Percentiles rank a stretch among this genome's conserved stretches.
Conservation (phyloP, 2,888 invertebrate species). For the Agrochola lychnidis region DNA sequence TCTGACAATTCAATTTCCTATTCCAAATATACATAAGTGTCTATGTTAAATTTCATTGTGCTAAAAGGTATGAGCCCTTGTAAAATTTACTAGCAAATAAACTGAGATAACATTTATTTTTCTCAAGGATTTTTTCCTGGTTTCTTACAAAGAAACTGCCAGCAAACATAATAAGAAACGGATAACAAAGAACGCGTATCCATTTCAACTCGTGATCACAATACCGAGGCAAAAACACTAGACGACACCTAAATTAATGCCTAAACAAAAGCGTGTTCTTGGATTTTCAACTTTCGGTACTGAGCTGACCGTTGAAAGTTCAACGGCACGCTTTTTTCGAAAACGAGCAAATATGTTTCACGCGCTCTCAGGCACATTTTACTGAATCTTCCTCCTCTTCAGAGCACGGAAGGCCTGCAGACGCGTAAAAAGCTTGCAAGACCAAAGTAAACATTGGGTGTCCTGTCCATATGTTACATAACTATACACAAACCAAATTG, state of each 20-base stretch:
- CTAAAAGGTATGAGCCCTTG: no score
- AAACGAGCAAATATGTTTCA: neutral
- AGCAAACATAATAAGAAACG: slow-evolving; percentile 23
- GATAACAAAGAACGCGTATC: slow-evolving; percentile 22
- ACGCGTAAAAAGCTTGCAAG: slow-evolving; percentile 11
- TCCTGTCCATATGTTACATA: no score
- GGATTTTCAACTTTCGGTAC: neutral
- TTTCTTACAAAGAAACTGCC: neutral
- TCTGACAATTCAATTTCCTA: neutral
- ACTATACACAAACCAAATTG: no score
- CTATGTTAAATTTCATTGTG: neutral
- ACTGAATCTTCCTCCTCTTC: slow-evolving; percentile 15
- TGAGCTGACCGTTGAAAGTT: neutral
- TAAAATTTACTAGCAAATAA: no score
- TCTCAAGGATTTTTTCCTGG: neutral
- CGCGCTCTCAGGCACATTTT: neutral
- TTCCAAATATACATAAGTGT: neutral
- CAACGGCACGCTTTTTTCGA: neutral
- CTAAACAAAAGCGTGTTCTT: neutral
- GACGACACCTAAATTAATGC: neutral
- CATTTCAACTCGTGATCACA: no score
- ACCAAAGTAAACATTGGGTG: slow-evolving; percentile 12
- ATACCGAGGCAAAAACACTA: no score
- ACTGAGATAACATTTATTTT: neutral
- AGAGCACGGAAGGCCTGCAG: neutral